phyloP scores from a whole-genome alignment of 2,888 invertebrate species.

The Byasa hedistus region DNA sequence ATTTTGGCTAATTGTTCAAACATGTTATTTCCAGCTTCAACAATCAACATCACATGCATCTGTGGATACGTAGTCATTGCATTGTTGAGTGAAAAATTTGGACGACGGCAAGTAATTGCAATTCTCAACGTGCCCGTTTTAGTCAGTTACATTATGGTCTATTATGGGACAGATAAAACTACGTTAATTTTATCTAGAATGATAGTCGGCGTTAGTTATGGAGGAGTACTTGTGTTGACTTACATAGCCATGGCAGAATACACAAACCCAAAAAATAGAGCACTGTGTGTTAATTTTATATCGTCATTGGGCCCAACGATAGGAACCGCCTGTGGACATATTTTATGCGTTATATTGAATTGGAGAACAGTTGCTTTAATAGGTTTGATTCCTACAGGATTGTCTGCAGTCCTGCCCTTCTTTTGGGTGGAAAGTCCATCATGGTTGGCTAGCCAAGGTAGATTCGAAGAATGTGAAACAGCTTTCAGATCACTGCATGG shows the following conservation, averaged over 20 bases:
- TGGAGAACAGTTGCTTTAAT: constrained; percentile 40
- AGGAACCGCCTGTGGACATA: constrained; percentile 35
- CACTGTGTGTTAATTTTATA: constrained; percentile 33
- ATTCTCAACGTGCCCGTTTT: constrained; percentile 33
- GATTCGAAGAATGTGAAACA: constrained; percentile 37
- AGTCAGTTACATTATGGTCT: constrained; percentile 36
- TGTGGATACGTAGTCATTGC: constrained; percentile 32
- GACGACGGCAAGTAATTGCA: constrained; percentile 32
- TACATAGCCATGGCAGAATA: constrained; percentile 38
- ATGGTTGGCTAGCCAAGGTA: constrained; percentile 42
- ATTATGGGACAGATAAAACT: constrained; percentile 31
- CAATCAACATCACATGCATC: constrained; percentile 32
- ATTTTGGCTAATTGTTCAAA: not conserved
- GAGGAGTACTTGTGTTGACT: constrained; percentile 36
- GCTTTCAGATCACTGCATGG: constrained; percentile 36
- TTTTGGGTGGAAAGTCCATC: constrained; percentile 41
- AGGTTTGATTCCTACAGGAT: constrained; percentile 35
- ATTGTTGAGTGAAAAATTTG: constrained; percentile 34
- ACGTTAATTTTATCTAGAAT: constrained; percentile 37
- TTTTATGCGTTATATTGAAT: constrained; percentile 35
- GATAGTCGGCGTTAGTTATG: constrained; percentile 38
- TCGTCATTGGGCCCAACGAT: constrained; percentile 33
- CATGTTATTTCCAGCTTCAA: constrained; percentile 35
- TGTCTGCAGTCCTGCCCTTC: constrained; percentile 36
- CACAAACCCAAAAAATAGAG: constrained; percentile 35